Conservation (phyloP, 2,797 vertebrate genomes). For the Hemitrygon akajei region DNA sequence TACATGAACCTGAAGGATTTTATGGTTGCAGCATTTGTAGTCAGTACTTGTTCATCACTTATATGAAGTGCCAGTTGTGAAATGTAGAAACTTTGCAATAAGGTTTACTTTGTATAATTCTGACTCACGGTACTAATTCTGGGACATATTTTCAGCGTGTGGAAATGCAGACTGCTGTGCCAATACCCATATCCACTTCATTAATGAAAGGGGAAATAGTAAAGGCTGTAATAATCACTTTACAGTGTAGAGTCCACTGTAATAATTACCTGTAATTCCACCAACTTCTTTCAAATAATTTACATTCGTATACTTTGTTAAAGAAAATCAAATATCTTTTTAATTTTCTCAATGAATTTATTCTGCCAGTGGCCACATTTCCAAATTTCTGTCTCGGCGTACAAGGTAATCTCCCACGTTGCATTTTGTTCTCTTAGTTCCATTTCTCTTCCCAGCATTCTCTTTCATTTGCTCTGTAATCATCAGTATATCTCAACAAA, state of each 20-base stretch:
- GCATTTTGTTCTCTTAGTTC: neutral
- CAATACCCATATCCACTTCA: neutral
- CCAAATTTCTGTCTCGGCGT: neutral
- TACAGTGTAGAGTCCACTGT: neutral
- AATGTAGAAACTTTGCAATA: neutral
- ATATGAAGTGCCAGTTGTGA: neutral
- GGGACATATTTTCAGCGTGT: neutral
- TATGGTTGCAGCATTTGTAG: too few relatives aligned
- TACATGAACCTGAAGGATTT: too few relatives aligned
- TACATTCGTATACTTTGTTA: neutral
- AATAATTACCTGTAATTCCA: neutral
- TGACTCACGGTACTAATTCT: neutral
- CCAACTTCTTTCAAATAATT: neutral
- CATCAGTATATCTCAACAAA: neutral
- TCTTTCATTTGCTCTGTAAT: neutral
- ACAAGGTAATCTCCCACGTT: neutral
- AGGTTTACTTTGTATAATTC: neutral
- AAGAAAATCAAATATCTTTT: neutral
- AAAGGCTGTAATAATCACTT: neutral
- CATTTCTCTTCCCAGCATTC: neutral
- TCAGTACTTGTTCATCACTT: neutral
- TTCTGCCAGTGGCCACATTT: neutral
- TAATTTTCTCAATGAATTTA: neutral
- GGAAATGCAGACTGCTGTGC: neutral
- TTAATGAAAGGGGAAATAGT: neutral